Base-by-base conservation (phyloP, 2,888 invertebrate species). In the Caenorhabditis imperialis region DNA sequence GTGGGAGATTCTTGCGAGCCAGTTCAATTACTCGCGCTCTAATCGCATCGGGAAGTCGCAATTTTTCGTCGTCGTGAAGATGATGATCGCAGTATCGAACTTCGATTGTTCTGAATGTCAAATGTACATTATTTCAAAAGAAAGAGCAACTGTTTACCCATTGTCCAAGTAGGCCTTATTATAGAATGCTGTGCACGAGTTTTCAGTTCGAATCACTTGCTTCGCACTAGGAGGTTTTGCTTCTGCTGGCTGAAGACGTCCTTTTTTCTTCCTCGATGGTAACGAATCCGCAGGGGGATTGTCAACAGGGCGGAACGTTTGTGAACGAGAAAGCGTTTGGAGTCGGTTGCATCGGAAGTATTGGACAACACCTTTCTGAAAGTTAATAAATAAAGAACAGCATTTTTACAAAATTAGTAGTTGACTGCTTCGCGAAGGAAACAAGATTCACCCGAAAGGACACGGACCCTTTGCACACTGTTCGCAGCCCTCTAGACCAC, bases 81-180 rank as follows among this genome's bases (percentile, higher is more conserved):
- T 82, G 82, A 48, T 79, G 76, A 47, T 81, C 81, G 65, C 82
- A 82, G 51, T 76, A 82, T n/a, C 82, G 77, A 10, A 82, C 81
- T 50, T 79, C 77, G 30, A 82, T 82, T 20, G 69, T 75, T 57
- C 82, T 82, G 60, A 54, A 77, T 16, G 12, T 30, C 12, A 35
- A 25, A 25, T 40, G 37, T 61, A 22, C 40, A 33, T 16, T n/a
- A 30, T 33, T 55, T 40, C 27, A n/a, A 18, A n/a, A 5, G 44
- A 4, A 5, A 14, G 23, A 14, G 8, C 14, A 18, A 48, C 12
- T 2, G 51, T 67, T 42, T 10, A 82, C 82, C 79, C 79, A 71
- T 82, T 76, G 5, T 69, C 70, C 37, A 77, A 18, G 45, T 77
- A 78, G 0, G 77, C 73, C 40, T 82, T 82, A 35, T 77, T 75